phyloP scores from a whole-genome alignment of 2,113 vertebrate species.

The Aramus guarauna region DNA sequence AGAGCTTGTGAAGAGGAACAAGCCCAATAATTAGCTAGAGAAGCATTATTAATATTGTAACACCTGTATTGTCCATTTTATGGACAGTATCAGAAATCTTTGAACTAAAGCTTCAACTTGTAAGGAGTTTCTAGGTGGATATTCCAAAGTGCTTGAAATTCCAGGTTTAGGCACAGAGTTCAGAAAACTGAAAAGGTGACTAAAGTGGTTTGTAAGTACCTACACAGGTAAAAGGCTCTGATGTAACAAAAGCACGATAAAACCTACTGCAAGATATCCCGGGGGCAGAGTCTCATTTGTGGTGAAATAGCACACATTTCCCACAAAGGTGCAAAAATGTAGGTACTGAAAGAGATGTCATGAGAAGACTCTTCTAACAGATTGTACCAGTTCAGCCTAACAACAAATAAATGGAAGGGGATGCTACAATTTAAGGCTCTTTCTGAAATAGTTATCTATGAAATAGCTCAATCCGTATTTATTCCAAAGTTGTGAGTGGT shows the following conservation, averaged over 20 bases:
- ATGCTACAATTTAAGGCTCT: neutral
- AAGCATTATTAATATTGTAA: neutral
- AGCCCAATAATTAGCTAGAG: neutral
- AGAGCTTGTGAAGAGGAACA: neutral
- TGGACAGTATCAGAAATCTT: neutral
- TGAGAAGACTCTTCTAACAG: neutral
- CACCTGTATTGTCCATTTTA: neutral
- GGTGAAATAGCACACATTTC: neutral
- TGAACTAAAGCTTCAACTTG: neutral
- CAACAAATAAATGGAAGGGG: neutral
- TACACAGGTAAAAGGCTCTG: neutral
- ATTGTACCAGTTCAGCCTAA: neutral
- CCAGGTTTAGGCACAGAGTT: neutral
- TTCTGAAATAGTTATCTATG: neutral
- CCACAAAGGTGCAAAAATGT: neutral
- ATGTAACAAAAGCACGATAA: neutral
- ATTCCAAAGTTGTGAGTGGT: neutral
- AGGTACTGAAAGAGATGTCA: neutral
- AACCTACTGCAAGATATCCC: neutral
- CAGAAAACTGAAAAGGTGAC: neutral
- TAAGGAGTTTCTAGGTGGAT: neutral
- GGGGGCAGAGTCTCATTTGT: neutral
- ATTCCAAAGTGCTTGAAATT: neutral
- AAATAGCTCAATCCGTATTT: neutral
- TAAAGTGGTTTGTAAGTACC: neutral